Percentiles rank a stretch among this genome's conserved stretches.
Conservation (phyloP, 1,140 invertebrate species). For the Eumeta japonica region DNA sequence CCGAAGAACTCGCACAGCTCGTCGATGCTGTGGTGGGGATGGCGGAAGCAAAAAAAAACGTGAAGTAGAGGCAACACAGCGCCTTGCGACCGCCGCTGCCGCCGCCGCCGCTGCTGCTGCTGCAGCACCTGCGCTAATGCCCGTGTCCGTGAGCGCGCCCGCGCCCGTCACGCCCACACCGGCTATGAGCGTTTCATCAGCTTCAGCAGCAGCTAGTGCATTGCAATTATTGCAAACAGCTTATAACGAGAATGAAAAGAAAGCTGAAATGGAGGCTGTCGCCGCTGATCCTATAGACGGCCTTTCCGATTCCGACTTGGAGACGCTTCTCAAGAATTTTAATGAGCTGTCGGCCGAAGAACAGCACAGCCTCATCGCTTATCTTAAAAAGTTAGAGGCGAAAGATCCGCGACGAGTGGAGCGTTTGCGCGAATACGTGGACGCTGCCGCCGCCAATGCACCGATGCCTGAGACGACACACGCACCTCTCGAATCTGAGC, state of each 20-base stretch:
- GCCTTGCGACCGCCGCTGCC: neutral
- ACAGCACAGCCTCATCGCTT: conserved; percentile 75
- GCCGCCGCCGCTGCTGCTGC: neutral
- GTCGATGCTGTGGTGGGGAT: conserved; percentile 68
- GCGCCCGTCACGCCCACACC: neutral
- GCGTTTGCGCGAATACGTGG: conserved; percentile 57
- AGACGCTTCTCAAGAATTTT: conserved; percentile 75
- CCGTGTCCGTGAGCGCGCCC: conserved; percentile 6
- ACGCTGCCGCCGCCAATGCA: conserved; percentile 19
- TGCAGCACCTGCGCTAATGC: too few relatives aligned
- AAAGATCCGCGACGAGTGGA: conserved; percentile 71
- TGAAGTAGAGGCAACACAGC: conserved; percentile 22
- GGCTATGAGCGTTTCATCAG: too few relatives aligned
- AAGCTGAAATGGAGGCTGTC: conserved; percentile 23
- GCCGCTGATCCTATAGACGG: conserved; percentile 63
- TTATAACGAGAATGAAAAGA: conserved; percentile 41
- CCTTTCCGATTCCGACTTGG: conserved; percentile 72
- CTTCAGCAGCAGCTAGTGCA: conserved; percentile 26
- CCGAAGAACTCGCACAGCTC: conserved; percentile 72
- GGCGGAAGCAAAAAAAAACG: conserved; percentile 43
- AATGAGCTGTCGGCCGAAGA: conserved; percentile 71
- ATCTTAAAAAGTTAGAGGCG: conserved; percentile 73
- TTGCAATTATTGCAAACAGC: conserved; percentile 36
- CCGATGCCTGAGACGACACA: too few relatives aligned
- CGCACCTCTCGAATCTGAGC: neutral